Evolutionary conservation across 2,888 invertebrate genomes (phyloP), one percentile per base, ranked within the genome.

Genomic region (Drosophila multiciliata): DNA sequence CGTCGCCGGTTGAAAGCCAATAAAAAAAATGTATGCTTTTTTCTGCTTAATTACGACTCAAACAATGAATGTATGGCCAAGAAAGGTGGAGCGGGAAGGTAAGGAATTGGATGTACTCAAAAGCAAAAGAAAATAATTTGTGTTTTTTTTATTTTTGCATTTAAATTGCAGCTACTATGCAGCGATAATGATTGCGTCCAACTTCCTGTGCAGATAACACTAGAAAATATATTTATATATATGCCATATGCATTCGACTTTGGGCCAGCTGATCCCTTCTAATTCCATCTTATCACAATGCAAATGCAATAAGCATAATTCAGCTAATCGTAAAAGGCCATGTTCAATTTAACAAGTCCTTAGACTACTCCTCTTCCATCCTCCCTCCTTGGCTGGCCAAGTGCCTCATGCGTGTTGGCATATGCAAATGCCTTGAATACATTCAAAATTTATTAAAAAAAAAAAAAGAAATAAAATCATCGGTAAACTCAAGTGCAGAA

Each of bases 311-410:
- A 38, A 60, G 61, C 81, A 77, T 85, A 76, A 83, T 81, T 85
- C 82, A 81, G 80, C 85, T 85, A 87, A 85, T 85, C 85, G 83
- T 83, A 85, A 87, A 75, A 86, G 86, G 69, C 71, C 86, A 72
- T 85, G 88, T 88, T 82, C 83, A 86, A 73, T 63, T 78, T 66
- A 86, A 83, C 83, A 71, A 87, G 86, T 78, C 64, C 71, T 62
- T 66, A 55, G 23, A 35, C 61, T 1, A 29, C 38, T 5, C 4
- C 45, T 17, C 42, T 50, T 32, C 32, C 5, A n/a, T 7, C 1
- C 11, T 26, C 38, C 0, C 29, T n/a, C 12, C 12, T 20, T 12
- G 7, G 36, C 45, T 49, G 40, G n/a, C 49, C 17, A 36, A 42
- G 58, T 29, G 57, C 35, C 45, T 49, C 70, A 66, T 88, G 89